A percentile compares a stretch with the other conserved stretches of the same genome.
These are phyloP conservation scores for Brachyhypopomus occidentalis DNA, from an alignment of 2,113 vertebrate species.

Conservation along the genomic window DNA sequence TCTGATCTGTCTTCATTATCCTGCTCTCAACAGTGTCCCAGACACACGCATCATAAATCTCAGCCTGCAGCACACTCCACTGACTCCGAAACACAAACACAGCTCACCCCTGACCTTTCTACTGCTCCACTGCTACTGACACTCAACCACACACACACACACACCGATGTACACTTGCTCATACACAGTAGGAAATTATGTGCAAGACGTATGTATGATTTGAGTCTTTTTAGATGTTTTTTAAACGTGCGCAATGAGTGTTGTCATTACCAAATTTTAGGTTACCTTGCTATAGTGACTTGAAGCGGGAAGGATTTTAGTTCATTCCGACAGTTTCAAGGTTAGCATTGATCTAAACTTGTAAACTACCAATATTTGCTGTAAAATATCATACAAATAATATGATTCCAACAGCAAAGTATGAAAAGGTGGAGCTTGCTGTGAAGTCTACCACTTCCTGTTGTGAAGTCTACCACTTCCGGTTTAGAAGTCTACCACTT, in stretches of 20 bases:
- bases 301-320: background rate
- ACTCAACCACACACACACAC: conserved; percentile 38
- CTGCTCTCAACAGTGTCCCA: conserved; percentile 74
- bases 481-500: conserved; percentile 36
- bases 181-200: background rate
- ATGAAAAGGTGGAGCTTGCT: background rate
- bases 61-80: conserved; percentile 77
- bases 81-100: conserved; percentile 83
- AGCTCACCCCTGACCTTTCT: conserved; percentile 76
- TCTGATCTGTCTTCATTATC: conserved; percentile 81
- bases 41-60: conserved; percentile 83
- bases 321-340: no score
- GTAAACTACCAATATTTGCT: background rate
- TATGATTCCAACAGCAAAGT: background rate
- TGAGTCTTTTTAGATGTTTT: background rate
- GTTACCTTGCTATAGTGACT: background rate
- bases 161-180: conserved; percentile 26
- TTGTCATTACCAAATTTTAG: background rate
- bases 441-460: conserved; percentile 52
- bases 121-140: conserved; percentile 75
- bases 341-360: background rate
- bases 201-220: background rate
- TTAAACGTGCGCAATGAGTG: no score
- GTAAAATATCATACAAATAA: background rate
- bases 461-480: conserved; percentile 55